phyloP scores from a whole-genome alignment of 2,888 invertebrate species.

The Heliconius ismenius region DNA sequence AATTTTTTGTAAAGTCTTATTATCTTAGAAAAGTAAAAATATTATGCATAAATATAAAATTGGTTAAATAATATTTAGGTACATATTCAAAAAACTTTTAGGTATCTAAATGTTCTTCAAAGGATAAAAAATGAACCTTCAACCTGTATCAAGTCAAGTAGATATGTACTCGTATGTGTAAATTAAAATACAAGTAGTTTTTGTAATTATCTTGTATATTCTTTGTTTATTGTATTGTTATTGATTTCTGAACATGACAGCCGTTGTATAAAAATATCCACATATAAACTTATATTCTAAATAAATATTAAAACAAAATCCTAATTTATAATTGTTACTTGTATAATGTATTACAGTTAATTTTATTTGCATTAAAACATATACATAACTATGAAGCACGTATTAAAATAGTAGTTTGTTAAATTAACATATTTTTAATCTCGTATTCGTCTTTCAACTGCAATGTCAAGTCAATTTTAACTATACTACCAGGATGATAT shows the following conservation, averaged over 20 bases:
- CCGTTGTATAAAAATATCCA: not conserved
- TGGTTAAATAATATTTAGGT: not conserved
- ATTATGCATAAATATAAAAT: not conserved
- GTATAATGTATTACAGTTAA: not conserved
- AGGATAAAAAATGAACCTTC: not conserved
- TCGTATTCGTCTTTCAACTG: not conserved
- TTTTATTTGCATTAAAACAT: not conserved
- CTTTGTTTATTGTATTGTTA: too few relatives aligned
- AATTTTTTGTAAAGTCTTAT: not conserved
- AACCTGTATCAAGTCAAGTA: too few relatives aligned
- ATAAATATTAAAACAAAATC: not conserved
- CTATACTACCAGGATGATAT: not conserved
- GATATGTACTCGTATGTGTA: too few relatives aligned
- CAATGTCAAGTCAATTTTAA: conserved; percentile 4
- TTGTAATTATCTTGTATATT: too few relatives aligned
- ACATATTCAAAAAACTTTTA: not conserved
- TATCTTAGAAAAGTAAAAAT: too few relatives aligned
- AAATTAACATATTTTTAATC: not conserved
- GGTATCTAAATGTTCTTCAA: not conserved
- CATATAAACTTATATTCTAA: not conserved
- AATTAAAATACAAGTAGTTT: too few relatives aligned
- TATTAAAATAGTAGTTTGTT: not conserved
- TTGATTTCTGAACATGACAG: too few relatives aligned
- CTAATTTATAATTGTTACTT: not conserved
- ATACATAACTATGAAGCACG: not conserved